Evolutionary conservation across 2,888 invertebrate species (phyloP), one percentile per base, ranked within the genome.

Genomic region (Eristalinus aeneus): DNA sequence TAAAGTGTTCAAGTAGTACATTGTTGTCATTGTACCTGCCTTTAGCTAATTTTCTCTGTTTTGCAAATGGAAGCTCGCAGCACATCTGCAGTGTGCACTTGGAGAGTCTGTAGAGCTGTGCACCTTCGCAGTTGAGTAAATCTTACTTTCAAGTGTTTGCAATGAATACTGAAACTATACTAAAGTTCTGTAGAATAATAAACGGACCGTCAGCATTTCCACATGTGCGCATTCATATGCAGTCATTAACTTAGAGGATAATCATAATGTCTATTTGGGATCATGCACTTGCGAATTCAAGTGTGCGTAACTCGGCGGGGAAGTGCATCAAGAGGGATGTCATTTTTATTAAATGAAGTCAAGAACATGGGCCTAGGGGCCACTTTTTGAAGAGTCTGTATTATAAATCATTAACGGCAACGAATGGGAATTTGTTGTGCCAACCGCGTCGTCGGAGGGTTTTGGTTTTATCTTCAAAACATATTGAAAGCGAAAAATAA

Each of bases 11-110:
- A 69, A 76, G 68, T 67, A 53, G 68, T 61, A 53, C 61, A 76
- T 76, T 76, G 76, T 76, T 76, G 34, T 68, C 60, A 67, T 75
- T 67, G 32, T 76, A 67, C 22, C 60, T 76, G 61, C 63, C 69
- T 36, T 77, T 64, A 36, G 63, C 69, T 77, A 77, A 77, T 69
- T 63, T 69, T 27, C 36, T 64, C 46, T 46, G 16, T 8, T 46
- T 46, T 56, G 77, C 69, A 69, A 63, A 77, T 56, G 56, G 39
- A 11, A 69, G 46, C 65, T 61, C 65, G n/a, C n/a, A 60, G 60
- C 60, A 72, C 78, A 67, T 72, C 78, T 34, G 78, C 60, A 53
- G 27, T 65, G 60, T 46, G 53, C 67, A 60, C 39, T 22, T 46
- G 16, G 46, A 16, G 16, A 46, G 46, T 46, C 36, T 36, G 34